Evolutionary conservation across 2,888 invertebrate species (phyloP).

Genomic region (Epirrhoe alternata): DNA sequence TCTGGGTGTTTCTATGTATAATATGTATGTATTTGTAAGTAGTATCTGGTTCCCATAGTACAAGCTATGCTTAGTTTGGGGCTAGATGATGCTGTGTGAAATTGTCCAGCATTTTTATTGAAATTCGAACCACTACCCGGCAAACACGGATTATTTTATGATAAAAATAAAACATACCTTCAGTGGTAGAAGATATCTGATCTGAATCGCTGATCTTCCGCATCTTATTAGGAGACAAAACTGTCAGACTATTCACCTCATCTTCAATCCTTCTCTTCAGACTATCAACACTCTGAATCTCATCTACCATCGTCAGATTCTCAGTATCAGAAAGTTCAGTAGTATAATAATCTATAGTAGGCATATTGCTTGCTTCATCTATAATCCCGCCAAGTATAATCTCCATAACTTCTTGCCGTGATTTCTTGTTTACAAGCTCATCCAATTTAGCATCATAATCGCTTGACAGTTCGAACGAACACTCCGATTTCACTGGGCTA

Average conservation of each 20-base stretch:
- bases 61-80: too few species aligned
- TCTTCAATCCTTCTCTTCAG: slow-evolving; percentile 71
- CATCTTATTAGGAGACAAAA: slow-evolving; percentile 70
- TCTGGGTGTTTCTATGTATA: too few species aligned
- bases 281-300: background rate
- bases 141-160: too few species aligned
- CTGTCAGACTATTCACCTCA: slow-evolving; percentile 61
- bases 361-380: slow-evolving; percentile 66
- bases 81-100: too few species aligned
- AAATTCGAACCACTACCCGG: too few species aligned
- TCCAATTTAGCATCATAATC: slow-evolving; percentile 78
- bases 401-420: slow-evolving; percentile 79
- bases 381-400: slow-evolving; percentile 76
- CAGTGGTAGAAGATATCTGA: slow-evolving; percentile 76
- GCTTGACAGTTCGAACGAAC: slow-evolving; percentile 73
- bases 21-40: too few species aligned
- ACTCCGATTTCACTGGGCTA: slow-evolving; percentile 78
- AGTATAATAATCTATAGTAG: slow-evolving; percentile 69
- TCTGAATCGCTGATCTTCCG: slow-evolving; percentile 74
- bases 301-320: slow-evolving; percentile 39
- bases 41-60: too few species aligned
- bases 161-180: slow-evolving; percentile 60
- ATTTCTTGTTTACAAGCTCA: slow-evolving; percentile 77
- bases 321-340: slow-evolving; percentile 57
- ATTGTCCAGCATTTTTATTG: too few species aligned